Conservation (phyloP, 2,888 invertebrate genomes). For the Platycheirus albimanus region DNA sequence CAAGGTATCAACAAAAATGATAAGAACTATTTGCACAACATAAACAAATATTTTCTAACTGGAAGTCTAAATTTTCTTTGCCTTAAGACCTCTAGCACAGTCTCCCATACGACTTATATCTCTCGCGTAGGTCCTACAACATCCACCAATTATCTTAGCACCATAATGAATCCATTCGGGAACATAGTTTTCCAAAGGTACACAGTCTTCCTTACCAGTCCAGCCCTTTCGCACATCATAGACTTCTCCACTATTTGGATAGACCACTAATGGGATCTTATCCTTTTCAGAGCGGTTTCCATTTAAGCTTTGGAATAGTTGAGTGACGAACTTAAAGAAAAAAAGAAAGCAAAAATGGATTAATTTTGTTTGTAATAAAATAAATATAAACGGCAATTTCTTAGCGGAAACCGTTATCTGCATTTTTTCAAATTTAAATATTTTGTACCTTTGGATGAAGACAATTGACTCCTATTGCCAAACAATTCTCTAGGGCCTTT, state of each 20-base stretch:
- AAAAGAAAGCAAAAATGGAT: background rate
- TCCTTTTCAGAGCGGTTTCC: constrained; percentile 81
- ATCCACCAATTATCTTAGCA: constrained; percentile 94
- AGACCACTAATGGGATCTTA: constrained; percentile 90
- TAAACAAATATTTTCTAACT: background rate
- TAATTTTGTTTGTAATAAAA: too few species aligned
- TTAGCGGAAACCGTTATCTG: too few species aligned
- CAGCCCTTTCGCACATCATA: constrained; percentile 83
- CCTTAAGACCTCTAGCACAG: constrained; percentile 73
- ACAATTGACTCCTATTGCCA: constrained; percentile 96
- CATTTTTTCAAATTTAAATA: too few species aligned
- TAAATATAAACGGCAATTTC: too few species aligned
- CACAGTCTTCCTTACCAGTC: constrained; percentile 88
- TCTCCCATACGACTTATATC: constrained; percentile 90
- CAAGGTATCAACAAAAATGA: background rate
- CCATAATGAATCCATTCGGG: constrained; percentile 92
- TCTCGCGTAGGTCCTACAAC: constrained; percentile 93
- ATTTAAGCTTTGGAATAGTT: constrained; percentile 85
- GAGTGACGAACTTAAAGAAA: constrained; percentile 83
- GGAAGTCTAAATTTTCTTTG: constrained; percentile 32
- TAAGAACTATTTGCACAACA: background rate
- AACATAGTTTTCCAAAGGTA: constrained; percentile 88
- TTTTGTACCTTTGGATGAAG: constrained; percentile 85
- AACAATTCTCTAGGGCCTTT: constrained; percentile 86
- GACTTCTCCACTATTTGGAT: constrained; percentile 93